Base-by-base conservation (phyloP, 2,888 invertebrate species). In the Teinopalpus imperialis region DNA sequence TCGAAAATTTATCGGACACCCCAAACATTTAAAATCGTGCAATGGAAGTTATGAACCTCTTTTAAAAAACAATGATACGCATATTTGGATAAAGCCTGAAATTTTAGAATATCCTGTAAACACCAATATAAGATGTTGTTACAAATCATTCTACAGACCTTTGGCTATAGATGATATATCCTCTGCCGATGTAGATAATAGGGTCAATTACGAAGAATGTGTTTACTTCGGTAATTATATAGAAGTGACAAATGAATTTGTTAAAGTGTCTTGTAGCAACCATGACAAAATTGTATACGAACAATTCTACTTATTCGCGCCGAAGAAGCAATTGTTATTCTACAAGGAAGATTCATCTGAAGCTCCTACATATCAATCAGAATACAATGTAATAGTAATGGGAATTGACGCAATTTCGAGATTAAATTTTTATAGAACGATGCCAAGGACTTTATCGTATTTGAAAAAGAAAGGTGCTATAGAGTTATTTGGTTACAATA, bases 401-500 rank as follows among this genome's bases (percentile, higher is more conserved):
- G 97, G 97, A 4, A 81, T 97, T 31, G 97, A 97, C 69, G 94
- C 96, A 5, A 91, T 97, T 14, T 97, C 97, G 0, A 90, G 97
- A 56, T 82, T 96, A 51, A 97, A 97, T 76, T 94, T 97, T 57
- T 91, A 94, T 52, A 91, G 97, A 30, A 95, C 95, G 59, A 94
- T 97, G 94, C 94, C 94, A 0, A 90, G 90, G 61, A 95, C 95
- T 0, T 78, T 91, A 9, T 70, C 86, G 1, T 91, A 89, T 56
- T 81, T 96, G 37, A 82, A 90, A 46, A 74, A 91, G 8, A 81
- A 94, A 49, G 90, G 90, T 7, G 93, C 93, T 24, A 90, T 95
- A 37, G 96, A 96, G 69, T 89, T 98, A 69, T 76, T 94, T 54
- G 98, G 98, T 2, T 97, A 96, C 75, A 97, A 95, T 69, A 98